Evolutionary conservation across 2,797 vertebrate genomes (phyloP).

Genomic region (Melanogrammus aeglefinus): DNA sequence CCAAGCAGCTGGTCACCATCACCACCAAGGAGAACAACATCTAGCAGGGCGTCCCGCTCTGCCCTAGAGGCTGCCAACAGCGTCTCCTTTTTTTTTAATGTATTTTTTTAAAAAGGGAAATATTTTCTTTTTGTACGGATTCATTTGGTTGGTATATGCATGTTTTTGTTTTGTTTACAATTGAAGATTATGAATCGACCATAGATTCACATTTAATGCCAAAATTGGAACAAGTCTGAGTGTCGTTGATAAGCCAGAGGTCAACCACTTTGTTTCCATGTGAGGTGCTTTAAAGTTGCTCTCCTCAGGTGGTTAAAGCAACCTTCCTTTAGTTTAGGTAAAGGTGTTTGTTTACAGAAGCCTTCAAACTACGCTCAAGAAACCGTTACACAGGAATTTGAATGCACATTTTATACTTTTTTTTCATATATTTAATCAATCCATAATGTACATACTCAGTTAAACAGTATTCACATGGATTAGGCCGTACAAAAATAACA

Average conservation of each 20-base stretch:
- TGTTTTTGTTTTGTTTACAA: conserved; percentile 66
- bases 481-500: background rate
- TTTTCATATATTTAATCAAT: conserved; percentile 22
- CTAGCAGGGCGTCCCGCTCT: conserved; percentile 58
- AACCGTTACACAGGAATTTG: conserved; percentile 3
- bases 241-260: conserved; percentile 21
- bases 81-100: conserved; percentile 47
- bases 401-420: conserved; percentile 21
- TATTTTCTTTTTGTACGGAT: conserved; percentile 27
- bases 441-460: background rate
- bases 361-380: conserved; percentile 6
- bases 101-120: conserved; percentile 1
- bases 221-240: conserved; percentile 36
- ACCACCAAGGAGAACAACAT: conserved; percentile 97
- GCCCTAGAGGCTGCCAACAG: conserved; percentile 30
- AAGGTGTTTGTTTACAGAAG: conserved; percentile 10
- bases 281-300: conserved; percentile 48
- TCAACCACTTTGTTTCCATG: conserved; percentile 35
- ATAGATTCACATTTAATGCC: conserved; percentile 42
- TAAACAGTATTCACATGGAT: background rate
- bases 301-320: conserved; percentile 9
- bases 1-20: conserved; percentile 97
- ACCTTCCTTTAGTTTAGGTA: background rate
- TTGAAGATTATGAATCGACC: conserved; percentile 48
- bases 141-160: conserved; percentile 85